These are phyloP conservation scores for Ruditapes philippinarum DNA, from an alignment of 1,140 invertebrate species.

Conservation along the genomic window DNA sequence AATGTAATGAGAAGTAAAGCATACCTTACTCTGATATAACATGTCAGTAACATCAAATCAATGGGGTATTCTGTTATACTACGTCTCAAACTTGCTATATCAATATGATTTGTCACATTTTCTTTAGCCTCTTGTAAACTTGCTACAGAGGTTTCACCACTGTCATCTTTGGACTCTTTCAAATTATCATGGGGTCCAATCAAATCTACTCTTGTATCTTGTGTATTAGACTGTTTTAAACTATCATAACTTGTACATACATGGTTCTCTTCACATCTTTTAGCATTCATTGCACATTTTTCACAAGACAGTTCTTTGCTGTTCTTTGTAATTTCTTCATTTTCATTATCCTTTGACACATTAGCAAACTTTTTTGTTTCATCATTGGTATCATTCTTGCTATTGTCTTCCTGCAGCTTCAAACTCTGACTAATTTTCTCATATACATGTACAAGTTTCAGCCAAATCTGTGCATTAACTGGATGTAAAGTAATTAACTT, in stretches of 20 bases:
- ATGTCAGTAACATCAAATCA: slow-evolving; percentile 48
- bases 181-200: too few relatives aligned
- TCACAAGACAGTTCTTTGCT: background rate
- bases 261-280: background rate
- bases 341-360: background rate
- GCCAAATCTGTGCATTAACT: slow-evolving; percentile 65
- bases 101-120: background rate
- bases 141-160: too few relatives aligned
- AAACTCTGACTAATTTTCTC: background rate
- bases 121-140: background rate
- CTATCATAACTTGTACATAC: background rate
- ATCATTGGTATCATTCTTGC: background rate
- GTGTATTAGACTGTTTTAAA: background rate
- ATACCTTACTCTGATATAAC: slow-evolving; percentile 65
- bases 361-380: background rate
- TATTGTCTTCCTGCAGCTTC: background rate
- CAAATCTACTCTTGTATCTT: too few relatives aligned
- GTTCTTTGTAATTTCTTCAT: background rate
- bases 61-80: slow-evolving; percentile 16
- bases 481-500: slow-evolving; percentile 36
- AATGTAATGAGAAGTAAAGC: too few relatives aligned
- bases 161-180: too few relatives aligned
- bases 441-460: slow-evolving; percentile 40
- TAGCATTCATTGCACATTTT: background rate
- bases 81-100: background rate